These are phyloP conservation scores for Bilobella aurantiaca DNA, from an alignment of 1,140 invertebrate genomes.

Conservation along the genomic window DNA sequence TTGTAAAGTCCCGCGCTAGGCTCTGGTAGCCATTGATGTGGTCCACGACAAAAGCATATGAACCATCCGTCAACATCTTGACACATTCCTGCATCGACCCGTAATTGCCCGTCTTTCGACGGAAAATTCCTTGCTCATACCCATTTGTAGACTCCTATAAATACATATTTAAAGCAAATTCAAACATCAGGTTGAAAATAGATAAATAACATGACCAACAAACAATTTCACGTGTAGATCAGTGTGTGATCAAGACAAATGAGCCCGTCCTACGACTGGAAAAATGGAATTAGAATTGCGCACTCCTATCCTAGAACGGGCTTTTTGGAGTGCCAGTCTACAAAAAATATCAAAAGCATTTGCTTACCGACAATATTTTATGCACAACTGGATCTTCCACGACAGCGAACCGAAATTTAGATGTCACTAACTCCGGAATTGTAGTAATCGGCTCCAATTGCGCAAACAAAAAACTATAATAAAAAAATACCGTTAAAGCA, in stretches of 20 bases:
- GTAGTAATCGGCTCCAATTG: slow-evolving; percentile 7
- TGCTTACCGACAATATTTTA: slow-evolving; percentile 12
- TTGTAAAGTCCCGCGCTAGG: slow-evolving; percentile 6
- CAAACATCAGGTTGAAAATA: too few species aligned
- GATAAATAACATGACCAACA: too few species aligned
- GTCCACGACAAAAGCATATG: slow-evolving; percentile 13
- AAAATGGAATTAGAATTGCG: neutral
- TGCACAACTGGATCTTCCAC: neutral
- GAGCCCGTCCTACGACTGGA: neutral
- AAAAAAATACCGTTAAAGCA: too few species aligned
- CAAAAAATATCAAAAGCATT: neutral
- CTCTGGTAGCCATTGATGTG: slow-evolving; percentile 9
- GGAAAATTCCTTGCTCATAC: neutral
- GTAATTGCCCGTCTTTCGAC: neutral
- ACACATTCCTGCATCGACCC: neutral
- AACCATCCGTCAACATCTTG: slow-evolving; percentile 13
- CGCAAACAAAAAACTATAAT: slow-evolving; percentile 18
- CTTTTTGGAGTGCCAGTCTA: too few species aligned
- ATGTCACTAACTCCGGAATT: slow-evolving; percentile 9
- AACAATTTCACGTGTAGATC: too few species aligned
- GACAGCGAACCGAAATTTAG: slow-evolving; percentile 4
- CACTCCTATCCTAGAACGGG: too few species aligned
- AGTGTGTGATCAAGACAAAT: too few species aligned
- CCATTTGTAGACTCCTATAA: slow-evolving; percentile 17
- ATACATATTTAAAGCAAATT: too few species aligned